Percentiles rank a stretch among this genome's conserved stretches.
phyloP scores from a whole-genome alignment of 2,113 vertebrate species.

The Catagonus wagneri region DNA sequence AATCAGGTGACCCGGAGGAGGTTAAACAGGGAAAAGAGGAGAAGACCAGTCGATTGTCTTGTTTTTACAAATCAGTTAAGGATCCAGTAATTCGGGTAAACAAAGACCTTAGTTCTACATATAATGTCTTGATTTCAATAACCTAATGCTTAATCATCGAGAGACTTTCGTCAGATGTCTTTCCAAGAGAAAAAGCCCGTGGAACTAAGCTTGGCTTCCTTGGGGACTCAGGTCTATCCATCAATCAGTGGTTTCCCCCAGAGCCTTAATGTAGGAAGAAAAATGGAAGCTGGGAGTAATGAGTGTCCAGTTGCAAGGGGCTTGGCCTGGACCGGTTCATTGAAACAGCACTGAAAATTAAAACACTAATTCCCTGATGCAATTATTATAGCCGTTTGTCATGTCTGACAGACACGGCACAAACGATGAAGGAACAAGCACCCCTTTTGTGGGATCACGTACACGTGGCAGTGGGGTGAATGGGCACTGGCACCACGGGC shows the following conservation, averaged over 20 bases:
- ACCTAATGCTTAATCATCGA: neutral
- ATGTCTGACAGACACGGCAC: neutral
- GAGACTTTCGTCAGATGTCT: neutral
- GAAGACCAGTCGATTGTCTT: neutral
- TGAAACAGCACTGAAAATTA: neutral
- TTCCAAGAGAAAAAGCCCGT: neutral
- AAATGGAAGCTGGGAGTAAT: neutral
- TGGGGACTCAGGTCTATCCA: neutral
- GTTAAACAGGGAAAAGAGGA: neutral
- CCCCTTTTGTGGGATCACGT: neutral
- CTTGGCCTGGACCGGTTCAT: neutral
- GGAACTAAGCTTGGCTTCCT: neutral
- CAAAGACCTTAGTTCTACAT: neutral
- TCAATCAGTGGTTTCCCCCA: neutral
- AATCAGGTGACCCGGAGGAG: neutral
- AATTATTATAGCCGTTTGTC: neutral
- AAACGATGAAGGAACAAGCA: neutral
- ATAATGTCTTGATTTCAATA: neutral
- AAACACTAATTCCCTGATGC: neutral
- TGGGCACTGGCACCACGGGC: neutral
- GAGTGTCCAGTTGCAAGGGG: neutral
- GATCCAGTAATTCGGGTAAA: neutral
- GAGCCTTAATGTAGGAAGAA: neutral
- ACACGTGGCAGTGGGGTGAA: neutral
- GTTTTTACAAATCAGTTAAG: neutral